A percentile compares a stretch with the other conserved stretches of the same genome.
Evolutionary conservation across 2,888 invertebrate species (phyloP).

Genomic region (Gymnocheta viridis): DNA sequence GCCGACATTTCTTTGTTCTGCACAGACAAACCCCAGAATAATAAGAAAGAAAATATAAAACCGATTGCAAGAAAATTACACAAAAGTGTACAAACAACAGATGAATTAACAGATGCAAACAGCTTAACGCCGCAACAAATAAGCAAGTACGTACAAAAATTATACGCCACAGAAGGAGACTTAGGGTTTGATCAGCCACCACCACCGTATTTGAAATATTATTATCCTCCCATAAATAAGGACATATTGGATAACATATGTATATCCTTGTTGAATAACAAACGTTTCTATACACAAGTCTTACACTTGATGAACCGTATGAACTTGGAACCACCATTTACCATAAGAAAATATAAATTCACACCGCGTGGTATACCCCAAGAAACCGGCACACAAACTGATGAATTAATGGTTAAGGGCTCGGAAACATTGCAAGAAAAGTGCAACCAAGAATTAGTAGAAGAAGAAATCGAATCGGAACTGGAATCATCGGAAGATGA

Average conservation of each 20-base stretch:
- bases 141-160: conserved; percentile 83
- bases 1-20: conserved; percentile 56
- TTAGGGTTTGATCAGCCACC: conserved; percentile 89
- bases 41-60: neutral
- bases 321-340: conserved; percentile 93
- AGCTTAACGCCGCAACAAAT: conserved; percentile 79
- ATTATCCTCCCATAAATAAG: conserved; percentile 90
- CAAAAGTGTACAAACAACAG: conserved; percentile 66
- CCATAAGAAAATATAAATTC: conserved; percentile 74
- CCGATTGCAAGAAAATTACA: conserved; percentile 65
- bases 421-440: neutral
- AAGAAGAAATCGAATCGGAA: conserved; percentile 75
- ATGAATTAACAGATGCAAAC: neutral
- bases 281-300: conserved; percentile 92
- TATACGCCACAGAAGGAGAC: conserved; percentile 84
- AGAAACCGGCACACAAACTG: conserved; percentile 77
- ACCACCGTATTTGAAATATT: conserved; percentile 88
- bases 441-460: neutral
- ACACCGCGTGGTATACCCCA: conserved; percentile 47
- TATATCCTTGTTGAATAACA: conserved; percentile 88
- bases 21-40: conserved; percentile 48
- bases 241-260: conserved; percentile 90
- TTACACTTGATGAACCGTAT: conserved; percentile 97
- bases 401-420: conserved; percentile 51
- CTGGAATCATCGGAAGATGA: conserved; percentile 78